Evolutionary conservation across 2,888 invertebrate species (phyloP).

Genomic region (Lasioglossum leucozonium): DNA sequence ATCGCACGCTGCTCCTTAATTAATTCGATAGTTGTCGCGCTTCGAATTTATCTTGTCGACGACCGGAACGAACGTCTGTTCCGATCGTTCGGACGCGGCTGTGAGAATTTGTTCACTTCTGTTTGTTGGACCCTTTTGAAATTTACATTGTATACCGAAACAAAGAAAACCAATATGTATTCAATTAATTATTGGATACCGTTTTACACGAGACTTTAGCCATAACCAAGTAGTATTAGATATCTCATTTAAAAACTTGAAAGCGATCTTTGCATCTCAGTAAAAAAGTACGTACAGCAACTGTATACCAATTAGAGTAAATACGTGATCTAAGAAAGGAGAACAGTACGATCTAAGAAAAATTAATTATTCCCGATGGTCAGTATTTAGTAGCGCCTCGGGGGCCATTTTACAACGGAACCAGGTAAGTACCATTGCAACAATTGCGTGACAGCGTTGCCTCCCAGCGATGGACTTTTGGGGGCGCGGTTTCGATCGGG

Average conservation of each 20-base stretch:
- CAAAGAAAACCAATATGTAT: not conserved
- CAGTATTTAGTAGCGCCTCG: not conserved
- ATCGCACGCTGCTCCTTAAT: slow-evolving; percentile 31
- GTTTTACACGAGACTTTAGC: not conserved
- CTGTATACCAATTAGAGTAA: too few species aligned
- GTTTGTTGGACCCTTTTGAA: not conserved
- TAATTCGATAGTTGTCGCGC: slow-evolving; percentile 30
- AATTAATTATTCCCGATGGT: too few species aligned
- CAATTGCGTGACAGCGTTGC: not conserved
- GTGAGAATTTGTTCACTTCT: not conserved
- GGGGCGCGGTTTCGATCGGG: not conserved
- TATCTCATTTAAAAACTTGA: not conserved
- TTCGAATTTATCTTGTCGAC: slow-evolving; percentile 1
- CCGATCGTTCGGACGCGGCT: not conserved
- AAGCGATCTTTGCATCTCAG: too few species aligned
- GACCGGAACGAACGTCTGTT: not conserved
- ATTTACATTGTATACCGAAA: not conserved
- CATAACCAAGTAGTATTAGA: not conserved
- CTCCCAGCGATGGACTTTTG: not conserved
- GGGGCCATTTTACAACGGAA: not conserved
- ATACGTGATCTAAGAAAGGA: too few species aligned
- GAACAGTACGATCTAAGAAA: too few species aligned
- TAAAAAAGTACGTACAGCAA: too few species aligned
- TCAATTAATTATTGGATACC: not conserved
- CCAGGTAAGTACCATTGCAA: too few species aligned